Conservation (phyloP, 2,113 vertebrate genomes). For the Symphodus melops region DNA sequence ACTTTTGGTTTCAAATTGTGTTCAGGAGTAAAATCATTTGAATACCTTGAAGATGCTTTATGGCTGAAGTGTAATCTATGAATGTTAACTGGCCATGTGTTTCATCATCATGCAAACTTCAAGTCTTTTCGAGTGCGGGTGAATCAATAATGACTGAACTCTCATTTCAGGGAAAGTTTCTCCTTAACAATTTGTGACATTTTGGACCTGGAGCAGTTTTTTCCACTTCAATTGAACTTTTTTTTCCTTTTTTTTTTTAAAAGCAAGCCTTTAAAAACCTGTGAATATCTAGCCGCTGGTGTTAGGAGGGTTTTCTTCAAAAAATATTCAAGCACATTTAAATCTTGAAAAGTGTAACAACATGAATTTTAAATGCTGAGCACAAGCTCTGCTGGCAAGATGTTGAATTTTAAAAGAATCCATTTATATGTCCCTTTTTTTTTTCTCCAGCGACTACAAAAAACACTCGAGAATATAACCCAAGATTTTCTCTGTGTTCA, state of each 20-base stretch:
- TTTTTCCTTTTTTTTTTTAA: constrained; percentile 25
- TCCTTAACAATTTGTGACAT: constrained; percentile 27
- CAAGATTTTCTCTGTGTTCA: constrained; percentile 1
- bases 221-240: constrained; percentile 26
- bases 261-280: constrained; percentile 1
- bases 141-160: constrained; percentile 18
- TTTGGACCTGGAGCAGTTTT: constrained; percentile 26
- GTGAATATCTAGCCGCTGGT: constrained; percentile 1
- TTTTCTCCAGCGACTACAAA: background rate
- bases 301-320: constrained; percentile 12
- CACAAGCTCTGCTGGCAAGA: constrained; percentile 1
- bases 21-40: background rate
- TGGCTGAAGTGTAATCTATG: background rate
- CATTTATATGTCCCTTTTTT: background rate
- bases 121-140: background rate
- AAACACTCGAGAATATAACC: background rate
- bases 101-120: constrained; percentile 37
- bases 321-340: constrained; percentile 11
- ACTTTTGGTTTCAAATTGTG: background rate
- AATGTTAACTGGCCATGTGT: constrained; percentile 13
- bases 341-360: constrained; percentile 12
- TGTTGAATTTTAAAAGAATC: background rate
- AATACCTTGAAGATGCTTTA: background rate
- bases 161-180: background rate
- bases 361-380: constrained; percentile 15